Conservation (phyloP, 2,888 invertebrate species). For the Dasypolia templi region DNA sequence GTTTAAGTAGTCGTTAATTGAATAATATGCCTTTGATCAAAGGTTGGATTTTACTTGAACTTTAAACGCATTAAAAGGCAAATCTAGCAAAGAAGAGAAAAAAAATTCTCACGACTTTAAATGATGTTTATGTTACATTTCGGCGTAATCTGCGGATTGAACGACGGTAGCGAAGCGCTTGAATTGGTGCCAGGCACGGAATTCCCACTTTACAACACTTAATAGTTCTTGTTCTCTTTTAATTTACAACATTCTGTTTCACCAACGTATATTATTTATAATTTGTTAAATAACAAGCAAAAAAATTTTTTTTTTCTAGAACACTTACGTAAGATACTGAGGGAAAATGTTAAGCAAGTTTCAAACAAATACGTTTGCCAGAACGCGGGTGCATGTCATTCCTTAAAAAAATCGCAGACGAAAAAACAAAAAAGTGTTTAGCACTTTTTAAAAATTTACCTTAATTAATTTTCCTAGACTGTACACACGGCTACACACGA, state of each 20-base stretch:
- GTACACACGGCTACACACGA: too few species aligned
- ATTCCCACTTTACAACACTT: not conserved
- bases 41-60: too few species aligned
- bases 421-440: not conserved
- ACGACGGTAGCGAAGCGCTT: slow-evolving; percentile 42
- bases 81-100: too few species aligned
- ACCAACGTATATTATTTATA: not conserved
- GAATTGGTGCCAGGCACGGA: slow-evolving; percentile 59
- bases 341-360: not conserved
- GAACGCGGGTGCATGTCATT: not conserved
- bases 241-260: not conserved
- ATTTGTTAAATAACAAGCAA: not conserved
- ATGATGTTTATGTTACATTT: slow-evolving; percentile 61
- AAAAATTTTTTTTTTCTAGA: not conserved
- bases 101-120: slow-evolving; percentile 43
- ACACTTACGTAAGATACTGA: not conserved
- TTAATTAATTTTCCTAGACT: too few species aligned
- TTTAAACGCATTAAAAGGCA: too few species aligned
- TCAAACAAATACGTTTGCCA: not conserved
- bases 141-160: slow-evolving; percentile 38
- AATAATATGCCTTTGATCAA: too few species aligned
- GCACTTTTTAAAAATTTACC: too few species aligned
- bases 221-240: slow-evolving; percentile 20
- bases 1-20: too few species aligned
- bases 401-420: not conserved